Evolutionary conservation across 1,140 invertebrate genomes (phyloP).

Genomic region (Diabrotica virgifera): DNA sequence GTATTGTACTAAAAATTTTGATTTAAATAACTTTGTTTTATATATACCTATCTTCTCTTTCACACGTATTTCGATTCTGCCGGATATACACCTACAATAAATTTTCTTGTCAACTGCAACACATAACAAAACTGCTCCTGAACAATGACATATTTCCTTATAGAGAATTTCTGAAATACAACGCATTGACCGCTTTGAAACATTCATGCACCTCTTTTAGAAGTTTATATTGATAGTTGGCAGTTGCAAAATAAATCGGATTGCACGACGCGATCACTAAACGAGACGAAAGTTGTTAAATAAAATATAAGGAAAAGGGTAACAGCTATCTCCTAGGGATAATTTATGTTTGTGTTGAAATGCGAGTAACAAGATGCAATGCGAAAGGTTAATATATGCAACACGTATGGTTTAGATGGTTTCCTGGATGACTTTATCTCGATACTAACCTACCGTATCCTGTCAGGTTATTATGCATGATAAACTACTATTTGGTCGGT

Average conservation of each 20-base stretch:
- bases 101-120: neutral
- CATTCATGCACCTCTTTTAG: neutral
- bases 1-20: no score
- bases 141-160: slow-evolving; percentile 1
- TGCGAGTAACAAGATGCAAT: neutral
- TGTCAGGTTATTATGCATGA: no score
- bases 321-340: neutral
- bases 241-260: neutral
- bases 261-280: neutral
- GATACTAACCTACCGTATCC: neutral
- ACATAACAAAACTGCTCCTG: neutral
- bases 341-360: neutral
- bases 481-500: no score
- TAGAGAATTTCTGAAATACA: neutral
- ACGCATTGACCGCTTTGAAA: neutral
- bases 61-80: no score
- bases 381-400: neutral
- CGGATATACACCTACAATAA: no score
- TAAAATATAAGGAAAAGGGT: slow-evolving; percentile 3
- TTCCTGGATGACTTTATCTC: neutral
- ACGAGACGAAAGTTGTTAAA: neutral
- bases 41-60: no score
- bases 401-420: neutral
- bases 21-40: no score
- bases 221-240: neutral